Percentiles rank a stretch among this genome's conserved stretches.
These are phyloP conservation scores for Bolinopsis microptera DNA, from an alignment of 37 sponge, comb jelly and placozoan species.

Conservation along the genomic window DNA sequence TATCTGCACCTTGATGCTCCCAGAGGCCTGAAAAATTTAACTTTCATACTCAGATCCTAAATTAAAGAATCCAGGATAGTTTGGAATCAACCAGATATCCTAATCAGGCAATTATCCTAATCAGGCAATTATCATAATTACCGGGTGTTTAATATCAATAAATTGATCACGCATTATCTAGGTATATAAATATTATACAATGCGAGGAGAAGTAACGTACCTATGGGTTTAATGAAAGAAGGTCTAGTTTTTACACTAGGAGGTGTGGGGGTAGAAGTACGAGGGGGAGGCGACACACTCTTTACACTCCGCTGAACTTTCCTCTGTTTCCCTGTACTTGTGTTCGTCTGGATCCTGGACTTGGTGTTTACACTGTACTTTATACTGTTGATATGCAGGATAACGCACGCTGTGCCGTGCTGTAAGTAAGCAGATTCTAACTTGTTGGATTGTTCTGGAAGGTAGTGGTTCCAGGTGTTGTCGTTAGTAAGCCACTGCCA, in stretches of 20 bases:
- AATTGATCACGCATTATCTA: too few relatives aligned
- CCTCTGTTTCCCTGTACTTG: constrained; percentile 49
- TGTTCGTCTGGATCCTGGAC: constrained; percentile 49
- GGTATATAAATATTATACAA: too few relatives aligned
- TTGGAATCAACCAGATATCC: too few relatives aligned
- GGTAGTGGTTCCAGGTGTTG: constrained; percentile 34
- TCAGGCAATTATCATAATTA: too few relatives aligned
- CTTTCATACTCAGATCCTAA: too few relatives aligned
- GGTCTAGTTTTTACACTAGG: neutral
- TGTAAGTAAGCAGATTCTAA: constrained; percentile 50
- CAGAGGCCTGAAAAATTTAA: neutral
- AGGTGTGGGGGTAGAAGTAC: neutral
- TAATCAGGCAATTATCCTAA: too few relatives aligned
- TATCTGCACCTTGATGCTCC: constrained; percentile 57
- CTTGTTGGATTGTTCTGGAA: neutral
- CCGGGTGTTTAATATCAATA: too few relatives aligned
- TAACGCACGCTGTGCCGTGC: constrained; percentile 60
- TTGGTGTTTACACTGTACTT: constrained; percentile 62
- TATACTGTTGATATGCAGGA: neutral
- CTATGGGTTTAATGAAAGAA: neutral
- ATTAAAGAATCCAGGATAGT: too few relatives aligned
- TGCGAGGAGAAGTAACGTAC: too few relatives aligned
- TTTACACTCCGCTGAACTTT: constrained; percentile 48
- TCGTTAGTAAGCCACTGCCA: constrained; percentile 63
- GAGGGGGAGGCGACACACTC: neutral